Evolutionary conservation across 2,888 invertebrate species (phyloP), one percentile per base, ranked within the genome.

Genomic region (Baccha elongata): DNA sequence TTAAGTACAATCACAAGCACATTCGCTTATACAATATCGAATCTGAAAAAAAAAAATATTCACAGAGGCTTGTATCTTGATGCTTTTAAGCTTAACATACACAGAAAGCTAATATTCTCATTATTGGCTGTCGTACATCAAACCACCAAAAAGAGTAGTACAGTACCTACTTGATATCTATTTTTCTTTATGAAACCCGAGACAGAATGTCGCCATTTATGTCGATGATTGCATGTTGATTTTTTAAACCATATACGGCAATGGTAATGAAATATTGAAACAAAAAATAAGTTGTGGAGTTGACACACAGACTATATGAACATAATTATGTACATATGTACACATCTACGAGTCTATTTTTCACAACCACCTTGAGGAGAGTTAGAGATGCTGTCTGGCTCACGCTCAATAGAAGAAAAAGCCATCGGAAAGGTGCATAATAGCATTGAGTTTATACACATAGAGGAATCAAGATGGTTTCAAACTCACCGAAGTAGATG

Each of bases 201-300:
- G 79, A 80, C 79, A 68, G 55, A 62, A 46, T 46, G 79, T 55
- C 79, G 79, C 79, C 79, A 80, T 80, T 74, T 80, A 80, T 29
- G 79, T 80, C 73, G 53, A 50, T 68, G 11, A 42, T 37, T 68
- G 53, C 68, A 74, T 55, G 64, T 53, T 64, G 72, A 72, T 69
- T 53, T 76, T 53, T 73, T 53, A 62, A 13, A 26, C 79, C 74
- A 26, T 68, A 68, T 68, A 80, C 64, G 74, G 79, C 48, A 62
- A 64, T 55, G 79, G 62, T 74, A 80, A 80, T 80, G 79, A 80
- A 80, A 80, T 60, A 80, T 42, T 80, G 52, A 55, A 68, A 17
- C 62, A 55, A 21, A 52, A 32, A 32, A 32, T 35, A 44, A 40
- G 32, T 52, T 10, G 48, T 48, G 23, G 19, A 40, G 55, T 60